A percentile compares a stretch with the other conserved stretches of the same genome.
Evolutionary conservation across 2,888 invertebrate genomes (phyloP).

Genomic region (Hemistola chrysoprasaria): DNA sequence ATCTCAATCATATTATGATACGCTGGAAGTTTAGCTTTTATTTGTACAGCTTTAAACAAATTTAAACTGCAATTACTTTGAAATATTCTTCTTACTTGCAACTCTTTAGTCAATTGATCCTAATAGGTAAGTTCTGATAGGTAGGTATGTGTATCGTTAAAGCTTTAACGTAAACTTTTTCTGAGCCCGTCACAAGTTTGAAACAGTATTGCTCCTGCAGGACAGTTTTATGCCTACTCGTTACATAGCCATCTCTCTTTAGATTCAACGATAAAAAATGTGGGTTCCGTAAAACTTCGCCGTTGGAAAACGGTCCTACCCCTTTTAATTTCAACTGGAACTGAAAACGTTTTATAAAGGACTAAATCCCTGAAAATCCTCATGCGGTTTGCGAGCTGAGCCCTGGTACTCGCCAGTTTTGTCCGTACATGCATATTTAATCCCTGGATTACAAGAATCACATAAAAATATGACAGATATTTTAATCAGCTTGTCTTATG

Average conservation of each 20-base stretch:
- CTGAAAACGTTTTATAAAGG: slow-evolving; percentile 47
- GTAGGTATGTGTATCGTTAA: background rate
- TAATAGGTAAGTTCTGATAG: no score
- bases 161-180: slow-evolving; percentile 9
- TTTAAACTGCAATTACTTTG: no score
- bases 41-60: no score
- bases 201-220: slow-evolving; percentile 10
- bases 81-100: no score
- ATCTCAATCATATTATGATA: no score
- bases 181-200: slow-evolving; percentile 8
- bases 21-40: no score
- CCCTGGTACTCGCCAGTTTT: slow-evolving; percentile 59
- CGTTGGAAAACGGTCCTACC: slow-evolving; percentile 19
- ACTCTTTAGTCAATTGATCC: no score
- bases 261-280: background rate
- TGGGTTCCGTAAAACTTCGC: slow-evolving; percentile 10
- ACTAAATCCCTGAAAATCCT: slow-evolving; percentile 61
- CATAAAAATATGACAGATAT: slow-evolving; percentile 40
- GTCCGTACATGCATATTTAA: slow-evolving; percentile 53
- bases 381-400: slow-evolving; percentile 56
- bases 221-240: slow-evolving; percentile 11
- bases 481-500: slow-evolving; percentile 24
- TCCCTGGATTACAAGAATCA: slow-evolving; percentile 39
- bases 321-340: slow-evolving; percentile 35
- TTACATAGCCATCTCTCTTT: slow-evolving; percentile 8